A percentile compares a stretch with the other conserved stretches of the same genome.
phyloP scores from a whole-genome alignment of 2,113 vertebrate genomes.

The Grammomys dolichurus region DNA sequence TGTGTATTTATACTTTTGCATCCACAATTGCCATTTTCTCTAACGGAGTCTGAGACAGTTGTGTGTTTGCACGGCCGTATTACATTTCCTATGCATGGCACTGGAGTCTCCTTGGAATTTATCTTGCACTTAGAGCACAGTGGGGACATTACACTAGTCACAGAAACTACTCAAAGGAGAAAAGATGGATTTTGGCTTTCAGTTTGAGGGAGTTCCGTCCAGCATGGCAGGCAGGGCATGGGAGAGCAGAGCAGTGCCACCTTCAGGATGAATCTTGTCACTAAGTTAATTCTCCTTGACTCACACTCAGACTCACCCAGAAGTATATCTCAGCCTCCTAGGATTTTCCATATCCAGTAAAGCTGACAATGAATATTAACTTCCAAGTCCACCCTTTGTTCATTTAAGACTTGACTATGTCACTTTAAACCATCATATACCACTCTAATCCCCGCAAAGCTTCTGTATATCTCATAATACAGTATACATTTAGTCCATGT shows the following conservation, averaged over 20 bases:
- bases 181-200: neutral
- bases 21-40: neutral
- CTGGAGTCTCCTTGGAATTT: neutral
- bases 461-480: neutral
- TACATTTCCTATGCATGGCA: too few species aligned
- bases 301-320: neutral
- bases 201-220: neutral
- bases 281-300: neutral
- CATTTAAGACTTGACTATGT: neutral
- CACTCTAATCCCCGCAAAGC: neutral
- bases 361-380: neutral
- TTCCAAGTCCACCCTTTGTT: neutral
- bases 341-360: neutral
- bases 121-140: constrained; percentile 26
- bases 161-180: neutral
- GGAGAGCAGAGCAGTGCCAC: neutral
- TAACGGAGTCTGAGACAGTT: neutral
- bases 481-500: neutral
- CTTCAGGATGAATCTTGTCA: neutral
- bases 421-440: neutral
- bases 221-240: neutral
- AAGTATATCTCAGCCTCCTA: neutral
- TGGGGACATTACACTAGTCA: neutral
- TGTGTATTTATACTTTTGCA: neutral
- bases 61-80: neutral